Evolutionary conservation across 2,888 invertebrate genomes (phyloP).

Genomic region (Drosophila trichaetosa): DNA sequence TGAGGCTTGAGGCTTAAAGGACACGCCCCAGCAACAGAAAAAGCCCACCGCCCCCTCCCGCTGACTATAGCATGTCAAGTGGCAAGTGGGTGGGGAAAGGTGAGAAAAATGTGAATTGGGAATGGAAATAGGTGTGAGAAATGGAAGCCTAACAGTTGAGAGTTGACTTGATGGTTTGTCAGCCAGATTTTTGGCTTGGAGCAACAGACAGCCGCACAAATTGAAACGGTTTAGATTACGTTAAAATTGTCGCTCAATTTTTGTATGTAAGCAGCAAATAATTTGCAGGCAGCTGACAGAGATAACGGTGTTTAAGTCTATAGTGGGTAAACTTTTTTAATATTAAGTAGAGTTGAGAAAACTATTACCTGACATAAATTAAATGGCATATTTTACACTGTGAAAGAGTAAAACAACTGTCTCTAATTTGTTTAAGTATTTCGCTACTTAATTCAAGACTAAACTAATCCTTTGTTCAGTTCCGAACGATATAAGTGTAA

Average conservation of each 20-base stretch:
- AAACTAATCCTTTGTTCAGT: not conserved
- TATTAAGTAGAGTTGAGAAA: not conserved
- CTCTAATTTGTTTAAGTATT: not conserved
- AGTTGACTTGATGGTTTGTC: constrained; percentile 43
- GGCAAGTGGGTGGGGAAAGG: constrained; percentile 1
- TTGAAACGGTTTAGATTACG: constrained; percentile 74
- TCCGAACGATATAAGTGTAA: not conserved
- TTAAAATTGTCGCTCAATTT: constrained; percentile 46
- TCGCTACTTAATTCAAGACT: not conserved
- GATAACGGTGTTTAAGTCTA: not conserved
- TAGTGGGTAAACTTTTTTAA: not conserved
- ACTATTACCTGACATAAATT: not conserved
- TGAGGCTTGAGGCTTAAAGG: constrained; percentile 42
- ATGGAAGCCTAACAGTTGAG: constrained; percentile 17
- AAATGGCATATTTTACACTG: not conserved
- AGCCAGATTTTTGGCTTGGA: constrained; percentile 55
- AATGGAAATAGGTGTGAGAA: constrained; percentile 6
- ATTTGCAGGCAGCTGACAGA: constrained; percentile 4
- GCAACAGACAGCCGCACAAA: constrained; percentile 70
- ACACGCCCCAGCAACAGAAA: constrained; percentile 6
- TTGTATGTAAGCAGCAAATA: constrained; percentile 10
- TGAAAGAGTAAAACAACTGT: not conserved
- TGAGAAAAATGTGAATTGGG: constrained; percentile 10
- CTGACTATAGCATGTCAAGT: constrained; percentile 7
- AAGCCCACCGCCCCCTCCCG: not conserved